phyloP scores from a whole-genome alignment of 2,888 invertebrate species.

The Drosophila seclusa region DNA sequence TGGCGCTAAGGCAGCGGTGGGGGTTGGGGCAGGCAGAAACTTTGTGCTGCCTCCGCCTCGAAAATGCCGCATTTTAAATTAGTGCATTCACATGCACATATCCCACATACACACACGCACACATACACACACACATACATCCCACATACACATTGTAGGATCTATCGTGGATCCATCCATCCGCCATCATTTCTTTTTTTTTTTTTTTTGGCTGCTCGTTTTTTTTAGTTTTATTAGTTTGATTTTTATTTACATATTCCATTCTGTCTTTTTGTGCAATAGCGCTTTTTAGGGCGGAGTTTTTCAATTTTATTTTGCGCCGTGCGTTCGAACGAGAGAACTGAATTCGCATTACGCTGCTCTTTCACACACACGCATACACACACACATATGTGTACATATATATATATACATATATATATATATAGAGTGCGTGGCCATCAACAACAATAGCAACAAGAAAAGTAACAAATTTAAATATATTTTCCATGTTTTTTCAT shows the following conservation, averaged over 20 bases:
- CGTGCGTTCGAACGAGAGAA: conserved; percentile 64
- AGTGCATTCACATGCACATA: conserved; percentile 62
- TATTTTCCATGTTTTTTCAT: conserved; percentile 48
- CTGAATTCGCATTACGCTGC: conserved; percentile 42
- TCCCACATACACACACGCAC: conserved; percentile 15
- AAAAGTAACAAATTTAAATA: conserved; percentile 73
- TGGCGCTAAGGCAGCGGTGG: conserved; percentile 12
- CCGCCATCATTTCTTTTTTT: conserved; percentile 33
- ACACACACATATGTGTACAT: conserved; percentile 20
- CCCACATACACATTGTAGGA: conserved; percentile 20
- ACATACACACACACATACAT: conserved; percentile 4
- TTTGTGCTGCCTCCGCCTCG: conserved; percentile 27
- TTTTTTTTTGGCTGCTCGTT: conserved; percentile 56
- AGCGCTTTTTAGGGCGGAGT: conserved; percentile 84
- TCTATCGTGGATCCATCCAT: conserved; percentile 40
- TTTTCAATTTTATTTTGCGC: conserved; percentile 84
- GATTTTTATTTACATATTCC: conserved; percentile 72
- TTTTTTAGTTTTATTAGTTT: conserved; percentile 75
- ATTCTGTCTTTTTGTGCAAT: conserved; percentile 54
- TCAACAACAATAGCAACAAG: conserved; percentile 48
- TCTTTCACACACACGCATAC: conserved; percentile 51
- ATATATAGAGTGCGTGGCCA: conserved; percentile 19
- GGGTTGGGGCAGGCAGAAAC: neutral
- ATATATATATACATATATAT: neutral
- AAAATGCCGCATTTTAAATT: conserved; percentile 82